Conservation (phyloP, 2,888 invertebrate genomes). For the Sphinx pinastri region DNA sequence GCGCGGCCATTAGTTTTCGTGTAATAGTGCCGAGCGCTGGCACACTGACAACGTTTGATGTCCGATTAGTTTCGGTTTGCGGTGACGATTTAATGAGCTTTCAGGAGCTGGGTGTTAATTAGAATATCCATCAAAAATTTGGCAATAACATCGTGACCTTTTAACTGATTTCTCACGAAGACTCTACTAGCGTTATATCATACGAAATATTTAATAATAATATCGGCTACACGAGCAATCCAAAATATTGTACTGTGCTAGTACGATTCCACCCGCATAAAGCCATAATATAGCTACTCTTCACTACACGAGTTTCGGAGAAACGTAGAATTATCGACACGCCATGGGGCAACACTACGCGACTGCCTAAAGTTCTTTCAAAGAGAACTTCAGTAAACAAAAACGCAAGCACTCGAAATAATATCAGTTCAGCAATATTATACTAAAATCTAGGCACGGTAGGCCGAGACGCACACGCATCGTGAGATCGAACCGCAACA, state of each 20-base stretch:
- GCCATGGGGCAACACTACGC: slow-evolving; percentile 38
- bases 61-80: slow-evolving; percentile 38
- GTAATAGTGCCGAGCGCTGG: slow-evolving; percentile 40
- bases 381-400: not conserved
- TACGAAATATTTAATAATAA: not conserved
- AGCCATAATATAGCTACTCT: not conserved
- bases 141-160: slow-evolving; percentile 39
- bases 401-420: slow-evolving; percentile 12
- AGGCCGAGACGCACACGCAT: slow-evolving; percentile 42
- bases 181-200: too few species aligned
- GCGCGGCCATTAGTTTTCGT: slow-evolving; percentile 33
- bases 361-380: not conserved
- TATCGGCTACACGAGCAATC: not conserved
- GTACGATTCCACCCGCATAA: slow-evolving; percentile 16
- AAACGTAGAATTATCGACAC: slow-evolving; percentile 30
- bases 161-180: not conserved
- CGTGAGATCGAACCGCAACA: slow-evolving; percentile 28
- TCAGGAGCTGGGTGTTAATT: slow-evolving; percentile 38
- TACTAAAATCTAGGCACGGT: slow-evolving; percentile 39
- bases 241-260: not conserved
- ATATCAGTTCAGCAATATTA: slow-evolving; percentile 27
- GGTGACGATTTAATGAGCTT: slow-evolving; percentile 37
- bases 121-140: slow-evolving; percentile 41
- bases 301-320: not conserved
- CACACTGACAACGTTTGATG: slow-evolving; percentile 44